These are phyloP conservation scores for Dipodomys stephensi DNA, from an alignment of 2,113 vertebrate species.

Conservation along the genomic window DNA sequence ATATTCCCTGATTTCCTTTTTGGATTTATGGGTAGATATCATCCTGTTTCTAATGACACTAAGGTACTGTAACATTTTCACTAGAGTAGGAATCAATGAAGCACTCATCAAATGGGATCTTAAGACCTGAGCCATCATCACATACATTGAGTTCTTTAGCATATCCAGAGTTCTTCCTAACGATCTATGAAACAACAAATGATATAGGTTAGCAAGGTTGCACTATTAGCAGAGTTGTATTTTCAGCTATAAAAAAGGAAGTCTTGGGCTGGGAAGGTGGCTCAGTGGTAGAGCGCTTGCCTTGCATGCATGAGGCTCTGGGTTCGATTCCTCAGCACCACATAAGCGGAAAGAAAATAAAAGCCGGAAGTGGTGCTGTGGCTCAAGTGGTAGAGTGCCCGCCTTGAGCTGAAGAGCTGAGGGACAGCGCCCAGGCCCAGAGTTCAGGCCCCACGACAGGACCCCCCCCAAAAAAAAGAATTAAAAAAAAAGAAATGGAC, in stretches of 20 bases:
- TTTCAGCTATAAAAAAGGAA: neutral
- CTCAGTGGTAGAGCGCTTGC: too few species aligned
- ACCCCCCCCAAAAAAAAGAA: too few species aligned
- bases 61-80: slow-evolving; percentile 56
- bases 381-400: too few species aligned
- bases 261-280: too few species aligned
- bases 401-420: too few species aligned
- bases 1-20: slow-evolving; percentile 80
- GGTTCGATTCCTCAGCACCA: too few species aligned
- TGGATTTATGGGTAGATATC: slow-evolving; percentile 79
- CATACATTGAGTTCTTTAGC: slow-evolving; percentile 43
- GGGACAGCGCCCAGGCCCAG: too few species aligned
- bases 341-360: too few species aligned
- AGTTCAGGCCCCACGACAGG: too few species aligned
- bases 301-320: too few species aligned
- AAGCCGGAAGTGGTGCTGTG: too few species aligned
- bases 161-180: slow-evolving; percentile 71
- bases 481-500: too few species aligned
- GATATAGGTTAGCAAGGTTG: neutral
- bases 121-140: slow-evolving; percentile 71
- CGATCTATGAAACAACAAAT: slow-evolving; percentile 74
- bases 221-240: neutral
- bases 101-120: slow-evolving; percentile 36
- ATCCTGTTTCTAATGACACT: slow-evolving; percentile 68
- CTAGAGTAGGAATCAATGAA: slow-evolving; percentile 68